Percentiles rank a stretch among this genome's conserved stretches.
phyloP scores from a whole-genome alignment of 2,797 vertebrate genomes.

The Hypotaenidia philippensis region DNA sequence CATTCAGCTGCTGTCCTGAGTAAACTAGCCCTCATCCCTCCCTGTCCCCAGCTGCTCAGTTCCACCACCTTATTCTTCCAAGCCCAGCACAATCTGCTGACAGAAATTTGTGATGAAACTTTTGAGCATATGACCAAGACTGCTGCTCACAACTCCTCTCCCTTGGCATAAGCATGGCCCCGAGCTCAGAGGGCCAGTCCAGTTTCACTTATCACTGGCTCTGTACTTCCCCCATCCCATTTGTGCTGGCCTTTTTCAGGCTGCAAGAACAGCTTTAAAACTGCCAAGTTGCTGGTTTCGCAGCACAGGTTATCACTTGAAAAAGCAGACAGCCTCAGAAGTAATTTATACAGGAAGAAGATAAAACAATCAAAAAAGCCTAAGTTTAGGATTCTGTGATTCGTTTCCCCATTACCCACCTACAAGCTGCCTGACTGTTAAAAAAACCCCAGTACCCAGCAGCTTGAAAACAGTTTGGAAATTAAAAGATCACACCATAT shows the following conservation, averaged over 20 bases:
- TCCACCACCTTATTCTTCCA: not conserved
- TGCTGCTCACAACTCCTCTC: not conserved
- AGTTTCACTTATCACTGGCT: not conserved
- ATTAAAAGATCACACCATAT: not conserved
- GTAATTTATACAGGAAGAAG: not conserved
- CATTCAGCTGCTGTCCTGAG: not conserved
- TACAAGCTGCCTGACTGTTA: not conserved
- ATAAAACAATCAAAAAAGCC: not conserved
- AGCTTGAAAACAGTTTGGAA: not conserved
- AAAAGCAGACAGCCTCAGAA: not conserved
- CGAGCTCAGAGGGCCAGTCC: not conserved
- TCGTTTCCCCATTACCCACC: not conserved
- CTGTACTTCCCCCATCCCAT: not conserved
- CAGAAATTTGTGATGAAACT: not conserved
- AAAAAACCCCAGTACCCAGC: not conserved
- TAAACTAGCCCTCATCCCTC: not conserved
- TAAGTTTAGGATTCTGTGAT: not conserved
- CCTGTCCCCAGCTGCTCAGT: not conserved
- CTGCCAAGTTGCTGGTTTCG: not conserved
- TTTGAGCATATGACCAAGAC: not conserved
- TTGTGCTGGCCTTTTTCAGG: not conserved
- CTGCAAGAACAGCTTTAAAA: not conserved
- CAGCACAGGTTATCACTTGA: not conserved
- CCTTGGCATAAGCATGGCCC: not conserved
- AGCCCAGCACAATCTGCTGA: accelerated